Percentiles rank a stretch among this genome's conserved stretches.
These are phyloP conservation scores for Xestia ashworthii DNA, from an alignment of 2,888 invertebrate species.

Conservation along the genomic window DNA sequence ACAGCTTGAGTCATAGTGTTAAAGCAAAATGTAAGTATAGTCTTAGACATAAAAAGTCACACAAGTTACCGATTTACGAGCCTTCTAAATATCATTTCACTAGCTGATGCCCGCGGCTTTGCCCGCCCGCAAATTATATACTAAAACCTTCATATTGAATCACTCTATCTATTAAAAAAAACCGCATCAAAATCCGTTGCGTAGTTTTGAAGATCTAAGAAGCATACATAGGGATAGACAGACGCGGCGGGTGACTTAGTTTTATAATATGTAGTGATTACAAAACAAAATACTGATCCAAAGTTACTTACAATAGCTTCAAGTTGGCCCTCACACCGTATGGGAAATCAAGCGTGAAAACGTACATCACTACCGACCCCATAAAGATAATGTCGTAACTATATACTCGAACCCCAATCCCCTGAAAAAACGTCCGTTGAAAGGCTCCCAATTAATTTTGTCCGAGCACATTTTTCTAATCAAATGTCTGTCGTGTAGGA, in stretches of 20 bases:
- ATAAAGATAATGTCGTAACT: slow-evolving; percentile 33
- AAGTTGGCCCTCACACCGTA: slow-evolving; percentile 20
- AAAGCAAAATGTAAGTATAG: no score
- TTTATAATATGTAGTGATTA: no score
- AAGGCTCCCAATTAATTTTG: slow-evolving; percentile 60
- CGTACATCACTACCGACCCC: slow-evolving; percentile 41
- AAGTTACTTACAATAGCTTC: slow-evolving; percentile 20
- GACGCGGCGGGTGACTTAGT: no score
- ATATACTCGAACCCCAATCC: slow-evolving; percentile 29
- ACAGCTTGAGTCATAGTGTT: no score
- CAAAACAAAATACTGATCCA: slow-evolving; percentile 19
- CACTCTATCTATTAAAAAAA: no score
- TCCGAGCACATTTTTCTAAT: slow-evolving; percentile 65
- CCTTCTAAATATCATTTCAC: background rate
- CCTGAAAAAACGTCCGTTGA: slow-evolving; percentile 20
- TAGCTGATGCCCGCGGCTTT: no score
- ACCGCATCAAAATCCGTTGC: no score
- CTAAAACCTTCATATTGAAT: no score
- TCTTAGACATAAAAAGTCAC: background rate
- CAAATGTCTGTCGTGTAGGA: slow-evolving; percentile 53
- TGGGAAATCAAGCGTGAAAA: slow-evolving; percentile 38
- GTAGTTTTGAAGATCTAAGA: no score
- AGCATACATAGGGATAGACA: no score
- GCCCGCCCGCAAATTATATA: no score
- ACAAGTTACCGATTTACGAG: background rate